Percentiles rank a stretch among this genome's conserved stretches.
Conservation (phyloP, 2,113 vertebrate species). For the Oreochromis niloticus region DNA sequence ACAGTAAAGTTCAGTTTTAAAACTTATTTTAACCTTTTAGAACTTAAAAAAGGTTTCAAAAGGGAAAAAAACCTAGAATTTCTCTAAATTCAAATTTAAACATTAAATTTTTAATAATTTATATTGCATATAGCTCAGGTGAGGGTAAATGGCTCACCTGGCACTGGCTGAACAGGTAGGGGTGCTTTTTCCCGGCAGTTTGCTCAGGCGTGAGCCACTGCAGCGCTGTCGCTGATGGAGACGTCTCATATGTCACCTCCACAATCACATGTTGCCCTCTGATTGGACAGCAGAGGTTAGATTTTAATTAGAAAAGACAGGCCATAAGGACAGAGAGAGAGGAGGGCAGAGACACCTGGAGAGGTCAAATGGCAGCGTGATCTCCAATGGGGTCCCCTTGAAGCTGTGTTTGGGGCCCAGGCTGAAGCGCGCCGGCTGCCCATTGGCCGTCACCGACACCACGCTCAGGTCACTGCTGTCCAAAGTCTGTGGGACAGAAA, state of each 20-base stretch:
- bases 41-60: not conserved
- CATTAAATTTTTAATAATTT: no score
- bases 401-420: slow-evolving; percentile 84
- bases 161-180: slow-evolving; percentile 97
- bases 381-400: slow-evolving; percentile 85
- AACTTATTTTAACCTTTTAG: not conserved
- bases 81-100: not conserved
- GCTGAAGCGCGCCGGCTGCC: slow-evolving; percentile 77
- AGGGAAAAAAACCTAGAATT: not conserved
- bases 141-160: slow-evolving; percentile 31
- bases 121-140: not conserved
- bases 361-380: slow-evolving; percentile 82
- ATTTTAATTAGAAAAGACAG: not conserved
- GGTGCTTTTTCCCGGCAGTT: slow-evolving; percentile 87
- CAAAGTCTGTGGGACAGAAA: slow-evolving; percentile 73
- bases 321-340: no score
- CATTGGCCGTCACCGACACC: slow-evolving; percentile 78
- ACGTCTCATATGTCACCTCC: slow-evolving; percentile 89
- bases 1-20: not conserved
- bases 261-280: slow-evolving; percentile 91
- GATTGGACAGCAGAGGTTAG: not conserved
- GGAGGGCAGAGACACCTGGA: slow-evolving; percentile 76
- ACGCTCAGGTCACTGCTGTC: slow-evolving; percentile 86
- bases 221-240: slow-evolving; percentile 84
- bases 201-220: slow-evolving; percentile 93